phyloP scores from a whole-genome alignment of 2,888 invertebrate genomes.

The Synanthedon vespiformis region DNA sequence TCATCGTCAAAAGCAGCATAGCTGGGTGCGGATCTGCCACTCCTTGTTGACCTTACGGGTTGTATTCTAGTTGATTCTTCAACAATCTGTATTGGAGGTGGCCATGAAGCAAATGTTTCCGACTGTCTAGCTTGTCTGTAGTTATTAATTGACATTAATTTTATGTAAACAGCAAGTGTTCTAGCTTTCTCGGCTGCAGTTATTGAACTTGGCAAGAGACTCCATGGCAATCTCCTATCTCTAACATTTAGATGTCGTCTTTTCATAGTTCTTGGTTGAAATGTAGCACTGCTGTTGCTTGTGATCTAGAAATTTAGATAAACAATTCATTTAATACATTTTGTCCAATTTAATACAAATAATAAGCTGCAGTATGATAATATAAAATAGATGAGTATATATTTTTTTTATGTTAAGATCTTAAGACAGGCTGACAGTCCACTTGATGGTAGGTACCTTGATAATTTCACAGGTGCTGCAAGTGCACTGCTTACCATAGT shows the following conservation, averaged over 20 bases:
- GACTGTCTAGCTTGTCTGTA: constrained; percentile 52
- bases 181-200: constrained; percentile 52
- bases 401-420: no score
- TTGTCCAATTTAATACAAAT: no score
- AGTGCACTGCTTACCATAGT: no score
- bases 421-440: no score
- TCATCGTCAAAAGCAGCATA: constrained; percentile 61
- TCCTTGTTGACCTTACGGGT: constrained; percentile 50
- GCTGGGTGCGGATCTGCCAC: constrained; percentile 51
- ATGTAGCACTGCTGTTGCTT: not conserved
- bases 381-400: no score
- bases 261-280: constrained; percentile 24
- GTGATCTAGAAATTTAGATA: no score
- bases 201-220: constrained; percentile 40
- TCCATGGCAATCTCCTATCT: constrained; percentile 62
- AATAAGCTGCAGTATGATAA: no score
- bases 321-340: no score
- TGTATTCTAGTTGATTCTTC: constrained; percentile 47
- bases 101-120: constrained; percentile 46
- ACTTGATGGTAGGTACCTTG: no score
- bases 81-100: constrained; percentile 53
- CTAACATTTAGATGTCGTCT: constrained; percentile 47
- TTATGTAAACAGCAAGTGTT: constrained; percentile 51
- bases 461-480: no score
- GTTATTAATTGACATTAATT: constrained; percentile 54